Evolutionary conservation across 92 coral and sea anemone species (phyloP).

Genomic region (Isaurus tuberculatus): DNA sequence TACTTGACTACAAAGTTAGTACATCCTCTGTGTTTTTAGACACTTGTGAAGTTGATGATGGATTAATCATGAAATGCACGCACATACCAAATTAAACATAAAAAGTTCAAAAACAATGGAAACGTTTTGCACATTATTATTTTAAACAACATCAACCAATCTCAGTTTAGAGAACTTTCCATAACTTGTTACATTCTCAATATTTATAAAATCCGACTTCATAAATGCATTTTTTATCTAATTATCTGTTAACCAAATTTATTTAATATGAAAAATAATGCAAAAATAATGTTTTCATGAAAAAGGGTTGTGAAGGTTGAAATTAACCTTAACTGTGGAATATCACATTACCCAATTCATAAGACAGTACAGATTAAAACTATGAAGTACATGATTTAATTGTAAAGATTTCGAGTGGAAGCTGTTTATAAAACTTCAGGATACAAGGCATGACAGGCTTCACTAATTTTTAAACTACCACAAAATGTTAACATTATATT

Average conservation of each 20-base stretch:
- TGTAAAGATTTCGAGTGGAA: not conserved
- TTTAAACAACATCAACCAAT: not conserved
- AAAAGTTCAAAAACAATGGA: not conserved
- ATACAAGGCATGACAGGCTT: conserved; percentile 1
- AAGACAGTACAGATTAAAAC: not conserved
- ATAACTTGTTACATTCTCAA: not conserved
- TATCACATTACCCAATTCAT: not conserved
- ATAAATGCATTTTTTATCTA: not conserved
- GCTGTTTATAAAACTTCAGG: not conserved
- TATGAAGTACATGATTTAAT: conserved; percentile 1
- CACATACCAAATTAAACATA: not conserved
- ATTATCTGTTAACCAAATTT: not conserved
- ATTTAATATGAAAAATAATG: not conserved
- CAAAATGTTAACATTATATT: conserved; percentile 9
- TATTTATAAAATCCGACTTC: not conserved
- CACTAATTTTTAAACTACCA: not conserved
- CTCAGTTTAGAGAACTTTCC: not conserved
- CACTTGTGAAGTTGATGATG: not conserved
- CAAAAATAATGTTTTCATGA: not conserved
- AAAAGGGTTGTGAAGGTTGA: not conserved
- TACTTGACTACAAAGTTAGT: not conserved
- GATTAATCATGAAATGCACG: conserved; percentile 1
- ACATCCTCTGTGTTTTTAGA: conserved; percentile 1
- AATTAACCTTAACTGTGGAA: not conserved
- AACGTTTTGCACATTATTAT: not conserved